Percentiles rank a stretch among this genome's conserved stretches.
Evolutionary conservation across 1,140 invertebrate species (phyloP).

Genomic region (Pseudomyrmex gracilis): DNA sequence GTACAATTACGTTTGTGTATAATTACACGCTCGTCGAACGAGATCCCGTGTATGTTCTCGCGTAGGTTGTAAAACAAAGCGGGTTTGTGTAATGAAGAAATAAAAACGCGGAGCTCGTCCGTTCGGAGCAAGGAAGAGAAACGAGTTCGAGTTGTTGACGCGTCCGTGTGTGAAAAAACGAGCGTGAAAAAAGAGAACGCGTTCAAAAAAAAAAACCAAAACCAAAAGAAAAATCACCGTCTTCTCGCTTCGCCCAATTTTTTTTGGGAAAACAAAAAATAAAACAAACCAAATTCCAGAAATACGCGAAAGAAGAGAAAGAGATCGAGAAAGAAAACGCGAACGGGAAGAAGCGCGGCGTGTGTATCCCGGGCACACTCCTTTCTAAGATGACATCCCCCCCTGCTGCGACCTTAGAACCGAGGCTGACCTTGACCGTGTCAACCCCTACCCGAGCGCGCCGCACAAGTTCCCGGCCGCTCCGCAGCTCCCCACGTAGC

Average conservation of each 20-base stretch:
- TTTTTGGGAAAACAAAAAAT: no score
- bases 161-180: background rate
- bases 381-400: slow-evolving; percentile 80
- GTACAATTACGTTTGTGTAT: background rate
- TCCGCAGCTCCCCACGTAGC: slow-evolving; percentile 26
- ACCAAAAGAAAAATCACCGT: no score
- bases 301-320: background rate
- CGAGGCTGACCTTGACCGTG: slow-evolving; percentile 82
- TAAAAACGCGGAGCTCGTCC: slow-evolving; percentile 19
- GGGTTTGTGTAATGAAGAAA: slow-evolving; percentile 33
- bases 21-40: background rate
- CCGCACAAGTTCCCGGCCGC: slow-evolving; percentile 67
- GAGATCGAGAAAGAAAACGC: background rate
- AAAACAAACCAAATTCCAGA: background rate
- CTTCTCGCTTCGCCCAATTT: background rate
- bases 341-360: slow-evolving; percentile 19
- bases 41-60: slow-evolving; percentile 10
- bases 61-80: background rate
- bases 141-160: slow-evolving; percentile 34
- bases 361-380: slow-evolving; percentile 43
- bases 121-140: background rate
- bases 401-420: slow-evolving; percentile 78
- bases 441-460: slow-evolving; percentile 70
- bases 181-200: background rate
- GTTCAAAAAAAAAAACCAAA: no score